These are phyloP conservation scores for Carassius gibelio DNA, from an alignment of 2,113 vertebrate species.

Conservation along the genomic window DNA sequence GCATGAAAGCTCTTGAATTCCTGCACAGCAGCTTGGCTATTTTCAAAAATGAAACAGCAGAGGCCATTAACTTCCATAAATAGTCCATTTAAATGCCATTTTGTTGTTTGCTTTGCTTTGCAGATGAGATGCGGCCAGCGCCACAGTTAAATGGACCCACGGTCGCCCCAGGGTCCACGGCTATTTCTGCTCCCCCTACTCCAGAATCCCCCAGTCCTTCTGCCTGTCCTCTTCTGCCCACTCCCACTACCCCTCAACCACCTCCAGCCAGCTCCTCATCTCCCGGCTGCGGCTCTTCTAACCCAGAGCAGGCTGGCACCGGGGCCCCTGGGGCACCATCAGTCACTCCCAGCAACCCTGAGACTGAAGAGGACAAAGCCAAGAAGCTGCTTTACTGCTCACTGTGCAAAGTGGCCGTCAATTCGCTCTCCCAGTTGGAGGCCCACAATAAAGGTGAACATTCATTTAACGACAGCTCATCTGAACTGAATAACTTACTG, in stretches of 20 bases:
- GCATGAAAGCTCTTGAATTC: slow-evolving; percentile 42
- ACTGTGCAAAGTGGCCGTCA: slow-evolving; percentile 92
- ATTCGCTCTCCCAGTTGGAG: slow-evolving; percentile 91
- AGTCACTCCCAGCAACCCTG: slow-evolving; percentile 67
- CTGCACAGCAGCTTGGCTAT: slow-evolving; percentile 44
- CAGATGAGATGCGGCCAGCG: slow-evolving; percentile 70
- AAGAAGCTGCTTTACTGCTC: slow-evolving; percentile 91
- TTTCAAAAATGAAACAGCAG: slow-evolving; percentile 23
- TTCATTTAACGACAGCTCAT: neutral
- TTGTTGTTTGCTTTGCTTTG: slow-evolving; percentile 24
- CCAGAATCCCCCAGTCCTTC: slow-evolving; percentile 69
- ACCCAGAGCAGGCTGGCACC: slow-evolving; percentile 63
- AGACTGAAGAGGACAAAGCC: slow-evolving; percentile 87
- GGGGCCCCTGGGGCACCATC: slow-evolving; percentile 54
- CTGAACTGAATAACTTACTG: neutral
- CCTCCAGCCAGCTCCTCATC: slow-evolving; percentile 67
- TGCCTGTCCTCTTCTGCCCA: slow-evolving; percentile 65
- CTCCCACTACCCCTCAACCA: slow-evolving; percentile 60
- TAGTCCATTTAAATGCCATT: slow-evolving; percentile 38
- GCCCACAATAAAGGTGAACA: slow-evolving; percentile 90
- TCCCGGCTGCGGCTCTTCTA: slow-evolving; percentile 63
- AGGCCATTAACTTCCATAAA: slow-evolving; percentile 30
- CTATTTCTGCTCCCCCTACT: slow-evolving; percentile 64
- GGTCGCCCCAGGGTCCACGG: slow-evolving; percentile 60
- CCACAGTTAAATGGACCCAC: slow-evolving; percentile 66